Evolutionary conservation across 2,888 invertebrate genomes (phyloP), one percentile per base, ranked within the genome.

Genomic region (Dynastes maya): DNA sequence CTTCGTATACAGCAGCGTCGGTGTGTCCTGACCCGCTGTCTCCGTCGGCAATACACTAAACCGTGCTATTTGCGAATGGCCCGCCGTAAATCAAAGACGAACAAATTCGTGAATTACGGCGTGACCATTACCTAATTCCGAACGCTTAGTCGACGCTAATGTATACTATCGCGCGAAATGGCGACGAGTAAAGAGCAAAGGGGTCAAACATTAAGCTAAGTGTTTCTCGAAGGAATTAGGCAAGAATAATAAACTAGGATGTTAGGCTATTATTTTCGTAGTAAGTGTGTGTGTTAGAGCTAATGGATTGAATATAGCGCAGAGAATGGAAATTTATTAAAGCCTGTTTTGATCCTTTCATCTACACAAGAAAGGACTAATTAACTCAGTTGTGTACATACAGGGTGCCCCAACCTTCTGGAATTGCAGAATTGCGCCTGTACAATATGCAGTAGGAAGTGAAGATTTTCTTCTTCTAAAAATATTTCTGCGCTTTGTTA

Each of bases 41-140:
- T 58, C 55, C 55, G 55, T 22, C 55, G 55, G 55, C 55, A 58
- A 58, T 58, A 58, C 27, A 58, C 55, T 58, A 58, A 58, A 22
- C 55, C 22, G 16, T 9, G 55, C 55, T 58, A 58, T 58, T 58
- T 58, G 55, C 22, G 55, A 58, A 22, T 16, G 22, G 22, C 27
- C 16, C 22, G 55, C 55, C 55, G 55, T 58, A 58, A 22, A 58
- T 58, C 55, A 58, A 58, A 58, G 55, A 22, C 27, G 55, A 58
- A 58, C 55, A 58, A 58, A 58, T 58, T 58, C 27, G 55, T 58
- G 55, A 58, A 58, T 58, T 58, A 58, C 55, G 22, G 55, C 55
- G 55, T 58, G 55, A 58, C 55, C 55, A 58, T 58, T 58, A 58
- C 55, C 55, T 58, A 58, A 58, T 58, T 58, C 55, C 55, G 55